A percentile compares a stretch with the other conserved stretches of the same genome.
These are phyloP conservation scores for Phocides pigmalion DNA, from an alignment of 1,140 invertebrate species.

Conservation along the genomic window DNA sequence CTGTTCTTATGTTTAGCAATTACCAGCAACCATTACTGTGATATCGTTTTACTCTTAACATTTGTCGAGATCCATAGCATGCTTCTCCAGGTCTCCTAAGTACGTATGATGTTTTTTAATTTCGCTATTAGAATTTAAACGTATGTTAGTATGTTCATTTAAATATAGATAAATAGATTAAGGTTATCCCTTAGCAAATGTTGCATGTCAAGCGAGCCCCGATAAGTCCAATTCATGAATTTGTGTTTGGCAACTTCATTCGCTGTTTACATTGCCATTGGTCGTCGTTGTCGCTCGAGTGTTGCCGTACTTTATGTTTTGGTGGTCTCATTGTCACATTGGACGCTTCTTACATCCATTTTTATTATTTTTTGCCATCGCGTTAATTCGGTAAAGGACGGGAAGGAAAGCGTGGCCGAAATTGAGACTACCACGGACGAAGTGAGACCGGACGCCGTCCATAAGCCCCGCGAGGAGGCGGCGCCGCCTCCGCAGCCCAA, in stretches of 20 bases:
- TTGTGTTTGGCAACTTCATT: slow-evolving; percentile 58
- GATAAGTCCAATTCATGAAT: slow-evolving; percentile 33
- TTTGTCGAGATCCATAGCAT: slow-evolving; percentile 13
- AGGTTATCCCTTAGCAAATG: slow-evolving; percentile 10
- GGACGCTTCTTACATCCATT: slow-evolving; percentile 72
- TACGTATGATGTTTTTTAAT: slow-evolving; percentile 3
- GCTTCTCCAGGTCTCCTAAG: slow-evolving; percentile 1
- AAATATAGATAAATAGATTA: slow-evolving; percentile 10
- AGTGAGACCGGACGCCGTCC: slow-evolving; percentile 64
- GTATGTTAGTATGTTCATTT: slow-evolving; percentile 1
- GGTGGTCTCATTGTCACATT: slow-evolving; percentile 46
- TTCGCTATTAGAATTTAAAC: slow-evolving; percentile 4
- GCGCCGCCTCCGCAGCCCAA: slow-evolving; percentile 36
- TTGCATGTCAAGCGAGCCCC: slow-evolving; percentile 4
- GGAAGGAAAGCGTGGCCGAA: slow-evolving; percentile 67
- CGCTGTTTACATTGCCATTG: slow-evolving; percentile 51
- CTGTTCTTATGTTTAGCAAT: slow-evolving; percentile 6
- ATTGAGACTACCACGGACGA: slow-evolving; percentile 76
- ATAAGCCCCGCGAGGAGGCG: slow-evolving; percentile 41
- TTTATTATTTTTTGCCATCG: slow-evolving; percentile 67
- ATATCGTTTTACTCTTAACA: neutral
- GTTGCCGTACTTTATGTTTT: slow-evolving; percentile 41
- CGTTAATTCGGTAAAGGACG: slow-evolving; percentile 69
- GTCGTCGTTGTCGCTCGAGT: slow-evolving; percentile 57
- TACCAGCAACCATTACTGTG: neutral